These are phyloP conservation scores for Heliconius congener DNA, from an alignment of 1,140 invertebrate species.

Conservation along the genomic window DNA sequence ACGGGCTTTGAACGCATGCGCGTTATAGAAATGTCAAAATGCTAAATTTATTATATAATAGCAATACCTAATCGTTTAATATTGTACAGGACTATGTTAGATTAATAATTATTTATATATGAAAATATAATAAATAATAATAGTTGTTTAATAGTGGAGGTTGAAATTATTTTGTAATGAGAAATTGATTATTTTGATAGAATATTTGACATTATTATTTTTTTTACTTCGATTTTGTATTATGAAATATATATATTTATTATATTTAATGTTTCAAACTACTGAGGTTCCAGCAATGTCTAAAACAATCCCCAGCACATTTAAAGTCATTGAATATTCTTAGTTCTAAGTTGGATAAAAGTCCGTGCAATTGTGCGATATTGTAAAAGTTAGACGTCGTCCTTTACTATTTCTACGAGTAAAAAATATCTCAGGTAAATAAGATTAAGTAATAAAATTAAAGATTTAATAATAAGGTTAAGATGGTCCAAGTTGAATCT, in stretches of 20 bases:
- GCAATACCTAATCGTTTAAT: not conserved
- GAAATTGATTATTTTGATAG: not conserved
- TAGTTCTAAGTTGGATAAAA: slow-evolving; percentile 56
- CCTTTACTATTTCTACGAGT: not conserved
- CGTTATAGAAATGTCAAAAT: slow-evolving; percentile 15
- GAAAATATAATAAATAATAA: no score
- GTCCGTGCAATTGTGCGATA: slow-evolving; percentile 54
- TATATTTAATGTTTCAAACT: slow-evolving; percentile 3
- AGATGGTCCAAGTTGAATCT: not conserved
- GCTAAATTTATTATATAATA: slow-evolving; percentile 14
- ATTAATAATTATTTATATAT: not conserved
- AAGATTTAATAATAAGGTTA: not conserved
- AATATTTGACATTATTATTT: not conserved
- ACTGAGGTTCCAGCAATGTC: slow-evolving; percentile 7
- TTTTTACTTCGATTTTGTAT: not conserved
- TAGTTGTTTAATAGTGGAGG: no score
- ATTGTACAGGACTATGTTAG: not conserved
- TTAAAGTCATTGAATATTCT: slow-evolving; percentile 48
- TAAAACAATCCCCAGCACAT: slow-evolving; percentile 42
- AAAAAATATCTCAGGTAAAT: not conserved
- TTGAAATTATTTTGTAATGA: not conserved
- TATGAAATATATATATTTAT: not conserved
- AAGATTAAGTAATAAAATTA: not conserved
- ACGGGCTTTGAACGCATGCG: slow-evolving; percentile 51
- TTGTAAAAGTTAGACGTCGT: slow-evolving; percentile 59